Conservation (phyloP, 2,797 vertebrate species). For the Erithacus rubecula region DNA sequence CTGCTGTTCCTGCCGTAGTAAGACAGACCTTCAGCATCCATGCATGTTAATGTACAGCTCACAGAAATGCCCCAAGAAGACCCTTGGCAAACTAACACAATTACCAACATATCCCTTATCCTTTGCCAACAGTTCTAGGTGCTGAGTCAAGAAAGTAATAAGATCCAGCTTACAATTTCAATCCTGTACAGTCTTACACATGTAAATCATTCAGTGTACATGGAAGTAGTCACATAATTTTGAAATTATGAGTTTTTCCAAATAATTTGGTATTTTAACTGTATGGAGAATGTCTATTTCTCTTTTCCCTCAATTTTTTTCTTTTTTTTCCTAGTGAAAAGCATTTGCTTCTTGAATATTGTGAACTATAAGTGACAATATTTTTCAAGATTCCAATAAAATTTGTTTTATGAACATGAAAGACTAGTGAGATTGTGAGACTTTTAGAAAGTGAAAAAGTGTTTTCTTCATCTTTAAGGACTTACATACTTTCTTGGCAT, state of each 20-base stretch:
- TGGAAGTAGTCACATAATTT: background rate
- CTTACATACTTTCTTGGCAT: background rate
- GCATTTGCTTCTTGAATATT: background rate
- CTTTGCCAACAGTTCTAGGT: background rate
- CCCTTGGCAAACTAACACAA: background rate
- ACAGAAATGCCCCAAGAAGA: background rate
- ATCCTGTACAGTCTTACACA: background rate
- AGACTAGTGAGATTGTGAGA: background rate
- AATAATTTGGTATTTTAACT: background rate
- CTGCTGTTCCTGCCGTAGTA: background rate
- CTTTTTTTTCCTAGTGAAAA: background rate
- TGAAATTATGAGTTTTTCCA: background rate
- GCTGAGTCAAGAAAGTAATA: background rate
- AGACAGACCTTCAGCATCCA: background rate
- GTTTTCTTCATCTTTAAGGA: background rate
- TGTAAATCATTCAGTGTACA: background rate
- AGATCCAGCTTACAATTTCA: background rate
- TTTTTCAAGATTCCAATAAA: background rate
- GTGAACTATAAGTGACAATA: background rate
- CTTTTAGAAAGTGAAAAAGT: background rate
- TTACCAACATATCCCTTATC: background rate
- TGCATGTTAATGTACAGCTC: fast-evolving
- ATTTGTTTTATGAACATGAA: background rate
- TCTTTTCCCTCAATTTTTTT: background rate
- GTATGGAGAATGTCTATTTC: background rate